Base-by-base conservation (phyloP, 2,113 vertebrate species). In the Boulengeromyrus knoepffleri region DNA sequence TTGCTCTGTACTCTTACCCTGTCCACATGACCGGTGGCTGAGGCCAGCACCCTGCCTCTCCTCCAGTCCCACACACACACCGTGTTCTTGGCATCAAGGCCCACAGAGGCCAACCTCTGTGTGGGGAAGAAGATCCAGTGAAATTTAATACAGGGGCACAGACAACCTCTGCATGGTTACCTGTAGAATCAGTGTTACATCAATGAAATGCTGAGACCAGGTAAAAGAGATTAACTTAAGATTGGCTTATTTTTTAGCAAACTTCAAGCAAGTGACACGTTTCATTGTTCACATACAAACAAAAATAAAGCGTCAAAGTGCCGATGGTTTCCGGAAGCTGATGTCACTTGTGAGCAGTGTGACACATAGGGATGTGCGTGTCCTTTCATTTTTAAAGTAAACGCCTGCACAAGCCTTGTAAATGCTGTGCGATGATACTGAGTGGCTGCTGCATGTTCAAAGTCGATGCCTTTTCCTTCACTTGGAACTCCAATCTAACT, bases 1-100 rank as follows among this genome's bases (percentile, higher is more conserved):
- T 19, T 70, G 62, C n/a, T 77, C 70, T 77, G 74, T 17, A 8
- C 31, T 19, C 89, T 52, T 89, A 89, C 89, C 89, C 89, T 80
- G 89, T 89, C 89, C n/a, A 97, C 99, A 94, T 99, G 99, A 92
- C 99, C 99, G 0, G 97, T 98, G 19, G 99, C 98, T 12, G 97
- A 97, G 84, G 98, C 98, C 89, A 99, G 94, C 52, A 98, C 96
- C 88, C 97, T 96, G 90, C 98, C 99, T 94, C 96, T 97, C 93
- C 96, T 98, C 98, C 99, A 99, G 92, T 99, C 98, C 99, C 99
- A 99, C 87, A 99, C 94, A 88, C 98, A 99, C 90, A 99, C 93
- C 0, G 97, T 99, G 92, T 99, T 99, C 95, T 99, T 99, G 94
- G 98, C 97, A 93, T 99, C 99, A 91, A 99, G 94, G 90, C 99